These are phyloP conservation scores for Diarsia brunnea DNA, from an alignment of 2,888 invertebrate species.

Conservation along the genomic window DNA sequence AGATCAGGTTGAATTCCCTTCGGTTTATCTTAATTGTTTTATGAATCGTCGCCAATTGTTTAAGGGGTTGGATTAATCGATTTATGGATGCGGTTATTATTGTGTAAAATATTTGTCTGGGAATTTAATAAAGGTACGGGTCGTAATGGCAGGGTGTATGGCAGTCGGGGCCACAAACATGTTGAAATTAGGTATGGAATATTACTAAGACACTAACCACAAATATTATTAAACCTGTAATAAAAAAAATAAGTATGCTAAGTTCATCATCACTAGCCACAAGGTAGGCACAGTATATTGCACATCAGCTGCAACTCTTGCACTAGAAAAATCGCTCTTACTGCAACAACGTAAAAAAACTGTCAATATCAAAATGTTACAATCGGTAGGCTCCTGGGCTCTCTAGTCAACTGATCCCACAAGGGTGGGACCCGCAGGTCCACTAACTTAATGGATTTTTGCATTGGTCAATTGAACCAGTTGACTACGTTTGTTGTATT, in stretches of 20 bases:
- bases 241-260: neutral
- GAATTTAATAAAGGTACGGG: constrained; percentile 20
- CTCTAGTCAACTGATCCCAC: too few species aligned
- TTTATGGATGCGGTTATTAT: constrained; percentile 44
- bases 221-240: neutral
- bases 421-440: too few species aligned
- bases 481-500: too few species aligned
- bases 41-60: constrained; percentile 42
- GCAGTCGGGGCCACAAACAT: neutral
- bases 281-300: neutral
- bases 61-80: constrained; percentile 39
- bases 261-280: too few species aligned
- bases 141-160: constrained; percentile 11
- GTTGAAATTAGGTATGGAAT: constrained; percentile 3
- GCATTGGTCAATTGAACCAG: too few species aligned
- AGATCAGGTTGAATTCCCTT: constrained; percentile 49
- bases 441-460: too few species aligned
- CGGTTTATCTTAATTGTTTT: constrained; percentile 43
- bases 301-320: neutral
- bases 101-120: constrained; percentile 45
- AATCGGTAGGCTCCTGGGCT: too few species aligned
- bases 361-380: neutral
- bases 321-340: neutral
- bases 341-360: neutral
- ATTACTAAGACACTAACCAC: neutral